Evolutionary conservation across 2,113 vertebrate species (phyloP).

Genomic region (Anguilla japonica): DNA sequence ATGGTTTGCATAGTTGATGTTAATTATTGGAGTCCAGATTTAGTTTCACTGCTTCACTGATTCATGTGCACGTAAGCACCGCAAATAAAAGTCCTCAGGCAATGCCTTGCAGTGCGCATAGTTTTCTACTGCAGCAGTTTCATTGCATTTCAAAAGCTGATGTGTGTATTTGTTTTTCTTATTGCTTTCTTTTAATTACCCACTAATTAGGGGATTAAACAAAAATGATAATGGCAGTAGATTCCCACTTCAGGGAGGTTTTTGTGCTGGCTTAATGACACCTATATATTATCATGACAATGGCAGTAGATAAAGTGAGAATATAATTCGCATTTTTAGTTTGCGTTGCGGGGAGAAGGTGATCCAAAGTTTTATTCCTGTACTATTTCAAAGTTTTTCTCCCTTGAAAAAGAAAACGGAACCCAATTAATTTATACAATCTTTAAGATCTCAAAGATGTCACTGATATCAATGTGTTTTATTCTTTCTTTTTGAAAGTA

Average conservation of each 20-base stretch:
- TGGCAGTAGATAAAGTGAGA: constrained; percentile 45
- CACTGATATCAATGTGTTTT: constrained; percentile 46
- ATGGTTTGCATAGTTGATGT: background rate
- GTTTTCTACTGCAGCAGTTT: constrained; percentile 38
- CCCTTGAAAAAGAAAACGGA: background rate
- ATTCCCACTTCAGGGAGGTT: constrained; percentile 44
- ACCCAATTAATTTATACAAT: constrained; percentile 37
- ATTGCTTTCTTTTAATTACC: constrained; percentile 67
- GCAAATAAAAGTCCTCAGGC: background rate
- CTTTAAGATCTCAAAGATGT: constrained; percentile 64
- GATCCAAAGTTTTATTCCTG: background rate
- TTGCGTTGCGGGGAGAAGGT: background rate
- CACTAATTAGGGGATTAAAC: constrained; percentile 66
- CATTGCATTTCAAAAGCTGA: constrained; percentile 54
- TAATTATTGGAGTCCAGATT: background rate
- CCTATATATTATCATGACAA: constrained; percentile 65
- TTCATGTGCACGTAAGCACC: background rate
- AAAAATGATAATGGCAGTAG: constrained; percentile 42
- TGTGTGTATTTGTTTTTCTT: constrained; percentile 55
- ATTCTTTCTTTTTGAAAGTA: background rate
- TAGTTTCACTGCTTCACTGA: background rate
- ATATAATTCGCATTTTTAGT: constrained; percentile 22
- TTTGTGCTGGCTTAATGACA: constrained; percentile 54
- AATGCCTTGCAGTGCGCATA: constrained; percentile 50
- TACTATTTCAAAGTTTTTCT: background rate